Evolutionary conservation across 1,140 invertebrate species (phyloP), one percentile per base, ranked within the genome.

Genomic region (Ceratina japonica): DNA sequence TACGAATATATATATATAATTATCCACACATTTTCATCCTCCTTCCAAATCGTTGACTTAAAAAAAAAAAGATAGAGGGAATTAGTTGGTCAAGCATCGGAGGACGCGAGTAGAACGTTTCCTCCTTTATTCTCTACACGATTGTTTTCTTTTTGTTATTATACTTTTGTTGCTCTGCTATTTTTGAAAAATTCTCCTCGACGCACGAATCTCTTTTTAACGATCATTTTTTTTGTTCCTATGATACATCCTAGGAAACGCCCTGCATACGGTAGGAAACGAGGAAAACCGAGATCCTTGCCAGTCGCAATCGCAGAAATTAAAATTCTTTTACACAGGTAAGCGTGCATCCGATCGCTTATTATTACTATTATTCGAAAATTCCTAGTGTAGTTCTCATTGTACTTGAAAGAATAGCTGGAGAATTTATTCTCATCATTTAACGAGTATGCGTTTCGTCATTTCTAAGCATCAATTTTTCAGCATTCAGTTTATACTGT

Each of bases 311-410:
- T 37, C 61, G 49, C 61, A 75, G 62, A 24, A 37, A 56, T 75
- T 65, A 22, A 75, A 65, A 75, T 75, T 65, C 27, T 22, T 65
- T 22, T 37, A 31, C 27, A 54, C 72, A 75, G 72, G 72, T 75
- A 75, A n/a, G 72, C 61, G 63, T 27, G 16, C 27, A 16, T 16
- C 1, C 1, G 16, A 10, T 8, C 22, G 20, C 27, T 68, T 27
- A 18, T 8, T 18, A 13, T 69, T 69, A 8, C 5, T 2, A 44
- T 44, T 44, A 44, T 10, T 44, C 37, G 37, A 44, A 44, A 44
- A 44, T 10, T 44, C 37, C 5, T 44, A 44, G 37, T 44, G 10
- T 44, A 44, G 37, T 44, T 44, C 37, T 44, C 37, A 7, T 44
- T 44, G 5, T 44, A 44, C 37, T 44, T 44, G 37, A 37, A 37